Evolutionary conservation across 2,797 vertebrate genomes (phyloP).

Genomic region (Thalassophryne amazonica): DNA sequence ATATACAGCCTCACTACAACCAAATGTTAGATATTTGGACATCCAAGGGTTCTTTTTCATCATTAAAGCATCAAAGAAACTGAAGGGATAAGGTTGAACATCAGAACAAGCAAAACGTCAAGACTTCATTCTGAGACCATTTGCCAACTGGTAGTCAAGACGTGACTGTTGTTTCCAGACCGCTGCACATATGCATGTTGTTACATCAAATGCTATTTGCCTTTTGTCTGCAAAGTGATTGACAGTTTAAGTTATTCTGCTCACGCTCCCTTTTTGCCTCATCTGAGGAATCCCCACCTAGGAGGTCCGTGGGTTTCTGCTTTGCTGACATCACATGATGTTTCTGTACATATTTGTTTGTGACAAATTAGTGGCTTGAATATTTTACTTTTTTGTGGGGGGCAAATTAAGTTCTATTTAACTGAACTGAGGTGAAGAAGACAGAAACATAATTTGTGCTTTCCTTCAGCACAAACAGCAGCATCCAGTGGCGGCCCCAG

Average conservation of each 20-base stretch:
- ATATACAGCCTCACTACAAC: slow-evolving; percentile 44
- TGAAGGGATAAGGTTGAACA: slow-evolving; percentile 46
- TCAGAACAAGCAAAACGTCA: slow-evolving; percentile 47
- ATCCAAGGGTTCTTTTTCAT: slow-evolving; percentile 53
- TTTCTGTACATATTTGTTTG: slow-evolving; percentile 23
- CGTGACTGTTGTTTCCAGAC: slow-evolving; percentile 37
- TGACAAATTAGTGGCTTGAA: slow-evolving; percentile 33
- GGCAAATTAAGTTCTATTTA: no score
- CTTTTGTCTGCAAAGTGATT: slow-evolving; percentile 36
- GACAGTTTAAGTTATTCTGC: slow-evolving; percentile 35
- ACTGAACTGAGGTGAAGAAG: neutral
- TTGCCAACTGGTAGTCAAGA: slow-evolving; percentile 50
- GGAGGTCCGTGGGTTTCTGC: slow-evolving; percentile 11
- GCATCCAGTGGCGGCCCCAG: no score
- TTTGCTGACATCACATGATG: slow-evolving; percentile 3
- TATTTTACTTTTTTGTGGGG: slow-evolving; percentile 5
- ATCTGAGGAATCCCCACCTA: neutral
- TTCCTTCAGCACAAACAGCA: no score
- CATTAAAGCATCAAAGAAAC: slow-evolving; percentile 57
- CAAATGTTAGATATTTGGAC: slow-evolving; percentile 50
- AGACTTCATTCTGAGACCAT: slow-evolving; percentile 38
- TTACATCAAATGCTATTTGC: slow-evolving; percentile 35
- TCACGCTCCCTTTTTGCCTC: neutral
- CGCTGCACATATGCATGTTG: slow-evolving; percentile 46
- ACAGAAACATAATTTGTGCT: no score